These are phyloP conservation scores for Chlorodrepanis virens DNA, from an alignment of 2,113 vertebrate species.

Conservation along the genomic window DNA sequence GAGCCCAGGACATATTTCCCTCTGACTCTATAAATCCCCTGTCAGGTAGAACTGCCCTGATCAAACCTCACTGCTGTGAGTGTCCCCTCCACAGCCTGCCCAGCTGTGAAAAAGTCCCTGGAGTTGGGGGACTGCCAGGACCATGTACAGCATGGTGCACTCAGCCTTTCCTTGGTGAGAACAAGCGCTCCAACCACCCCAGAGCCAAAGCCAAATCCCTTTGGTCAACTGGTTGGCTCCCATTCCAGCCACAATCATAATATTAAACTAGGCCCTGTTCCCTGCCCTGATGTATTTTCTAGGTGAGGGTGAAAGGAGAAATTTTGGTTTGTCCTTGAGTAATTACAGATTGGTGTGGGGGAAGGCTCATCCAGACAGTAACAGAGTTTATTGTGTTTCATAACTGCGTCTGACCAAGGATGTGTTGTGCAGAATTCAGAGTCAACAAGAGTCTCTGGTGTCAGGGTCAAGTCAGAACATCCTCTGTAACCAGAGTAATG, in stretches of 20 bases:
- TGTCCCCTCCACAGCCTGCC: background rate
- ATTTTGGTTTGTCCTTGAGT: background rate
- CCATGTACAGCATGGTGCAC: rapidly evolving
- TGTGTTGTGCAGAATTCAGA: background rate
- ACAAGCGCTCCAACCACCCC: background rate
- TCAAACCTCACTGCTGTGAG: background rate
- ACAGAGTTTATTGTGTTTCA: slow-evolving; percentile 34
- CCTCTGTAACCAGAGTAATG: background rate
- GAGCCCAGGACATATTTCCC: background rate
- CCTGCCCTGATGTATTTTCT: background rate
- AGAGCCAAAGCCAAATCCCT: background rate
- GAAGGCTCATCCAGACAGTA: background rate
- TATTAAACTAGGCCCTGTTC: background rate
- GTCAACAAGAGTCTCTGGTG: slow-evolving; percentile 10
- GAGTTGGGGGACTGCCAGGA: background rate
- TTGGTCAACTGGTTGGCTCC: background rate
- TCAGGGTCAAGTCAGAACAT: background rate
- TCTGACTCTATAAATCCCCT: background rate
- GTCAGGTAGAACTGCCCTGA: background rate
- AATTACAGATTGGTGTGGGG: background rate
- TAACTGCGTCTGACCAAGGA: background rate
- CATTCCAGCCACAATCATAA: background rate
- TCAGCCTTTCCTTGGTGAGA: background rate
- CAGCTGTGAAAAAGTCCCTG: background rate
- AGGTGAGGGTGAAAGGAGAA: background rate